Percentiles rank a stretch among this genome's conserved stretches.
These are phyloP conservation scores for Muschampia plurimacula DNA, from an alignment of 2,888 invertebrate genomes.

Conservation along the genomic window DNA sequence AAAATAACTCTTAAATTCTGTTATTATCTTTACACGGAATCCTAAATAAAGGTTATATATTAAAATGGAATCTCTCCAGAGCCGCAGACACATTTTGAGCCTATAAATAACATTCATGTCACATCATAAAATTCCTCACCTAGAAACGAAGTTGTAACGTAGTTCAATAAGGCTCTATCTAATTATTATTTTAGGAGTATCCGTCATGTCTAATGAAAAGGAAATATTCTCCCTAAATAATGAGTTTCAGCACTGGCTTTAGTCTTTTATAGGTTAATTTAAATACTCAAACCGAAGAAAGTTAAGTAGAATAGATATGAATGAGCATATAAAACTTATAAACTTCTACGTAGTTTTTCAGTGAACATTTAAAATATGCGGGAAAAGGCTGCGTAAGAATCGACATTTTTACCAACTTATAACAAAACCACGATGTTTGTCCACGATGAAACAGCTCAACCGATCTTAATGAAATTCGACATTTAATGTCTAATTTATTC, in stretches of 20 bases:
- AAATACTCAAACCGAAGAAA: background rate
- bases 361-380: too few relatives aligned
- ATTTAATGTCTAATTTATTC: too few relatives aligned
- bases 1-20: background rate
- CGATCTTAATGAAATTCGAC: too few relatives aligned
- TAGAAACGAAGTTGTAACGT: constrained; percentile 10
- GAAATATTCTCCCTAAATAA: background rate
- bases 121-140: constrained; percentile 8
- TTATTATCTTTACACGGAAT: background rate
- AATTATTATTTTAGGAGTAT: constrained; percentile 15
- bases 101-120: constrained; percentile 26
- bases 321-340: too few relatives aligned
- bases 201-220: background rate
- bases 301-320: too few relatives aligned
- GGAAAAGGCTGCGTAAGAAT: too few relatives aligned
- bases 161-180: constrained; percentile 7
- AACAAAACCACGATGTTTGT: too few relatives aligned
- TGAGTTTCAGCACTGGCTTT: background rate
- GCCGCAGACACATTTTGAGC: constrained; percentile 13
- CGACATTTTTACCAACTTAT: too few relatives aligned
- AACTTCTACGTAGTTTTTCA: too few relatives aligned
- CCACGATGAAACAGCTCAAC: too few relatives aligned
- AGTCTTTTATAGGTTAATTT: background rate
- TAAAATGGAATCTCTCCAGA: constrained; percentile 16
- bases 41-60: constrained; percentile 7